phyloP scores from a whole-genome alignment of 2,888 invertebrate genomes.

The Nomada goodeniana region DNA sequence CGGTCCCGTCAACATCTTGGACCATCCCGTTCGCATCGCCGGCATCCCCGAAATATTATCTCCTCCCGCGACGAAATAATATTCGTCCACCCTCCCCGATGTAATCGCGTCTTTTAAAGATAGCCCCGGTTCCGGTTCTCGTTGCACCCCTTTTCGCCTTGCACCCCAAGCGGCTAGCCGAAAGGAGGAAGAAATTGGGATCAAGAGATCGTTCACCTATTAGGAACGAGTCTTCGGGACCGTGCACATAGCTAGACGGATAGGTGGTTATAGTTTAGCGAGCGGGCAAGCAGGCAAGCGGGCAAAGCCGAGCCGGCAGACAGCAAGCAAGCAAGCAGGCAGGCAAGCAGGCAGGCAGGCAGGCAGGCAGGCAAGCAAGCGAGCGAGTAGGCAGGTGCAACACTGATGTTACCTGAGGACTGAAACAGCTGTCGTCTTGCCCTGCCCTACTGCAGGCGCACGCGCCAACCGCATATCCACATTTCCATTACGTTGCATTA shows the following conservation, averaged over 20 bases:
- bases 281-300: conserved; percentile 50
- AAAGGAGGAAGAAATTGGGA: neutral
- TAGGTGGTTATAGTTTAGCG: conserved; percentile 56
- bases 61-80: neutral
- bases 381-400: conserved; percentile 79
- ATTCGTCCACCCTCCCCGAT: neutral
- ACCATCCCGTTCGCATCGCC: no score
- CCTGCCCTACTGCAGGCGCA: conserved; percentile 80
- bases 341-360: conserved; percentile 73
- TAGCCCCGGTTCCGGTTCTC: neutral
- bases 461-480: conserved; percentile 81
- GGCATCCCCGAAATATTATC: no score
- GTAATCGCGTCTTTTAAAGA: neutral
- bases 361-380: conserved; percentile 35
- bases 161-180: no score
- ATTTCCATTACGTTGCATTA: conserved; percentile 76
- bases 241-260: conserved; percentile 31
- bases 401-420: conserved; percentile 80
- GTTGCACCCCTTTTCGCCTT: neutral
- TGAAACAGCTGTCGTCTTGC: conserved; percentile 82
- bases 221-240: conserved; percentile 15
- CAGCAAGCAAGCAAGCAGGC: conserved; percentile 59
- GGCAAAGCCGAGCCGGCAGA: conserved; percentile 50
- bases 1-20: no score
- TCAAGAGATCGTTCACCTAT: conserved; percentile 36